phyloP scores from a whole-genome alignment of 2,888 invertebrate species.

The Dryobota labecula region DNA sequence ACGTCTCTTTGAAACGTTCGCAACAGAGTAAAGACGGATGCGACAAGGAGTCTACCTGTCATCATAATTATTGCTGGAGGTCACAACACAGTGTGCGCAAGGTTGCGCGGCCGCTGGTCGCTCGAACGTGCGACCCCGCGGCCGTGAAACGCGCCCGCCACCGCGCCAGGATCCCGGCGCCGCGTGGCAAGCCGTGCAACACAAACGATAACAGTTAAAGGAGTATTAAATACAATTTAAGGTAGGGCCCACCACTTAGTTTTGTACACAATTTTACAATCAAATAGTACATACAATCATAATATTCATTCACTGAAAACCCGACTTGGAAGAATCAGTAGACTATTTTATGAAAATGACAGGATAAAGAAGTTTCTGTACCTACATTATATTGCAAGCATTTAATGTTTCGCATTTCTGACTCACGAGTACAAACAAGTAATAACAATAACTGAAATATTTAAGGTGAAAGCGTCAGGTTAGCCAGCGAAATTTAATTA shows the following conservation, averaged over 20 bases:
- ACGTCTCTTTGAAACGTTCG: slow-evolving; percentile 82
- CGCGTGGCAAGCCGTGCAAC: slow-evolving; percentile 64
- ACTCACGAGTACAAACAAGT: slow-evolving; percentile 61
- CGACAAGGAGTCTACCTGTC: slow-evolving; percentile 72
- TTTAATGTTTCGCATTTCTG: slow-evolving; percentile 70
- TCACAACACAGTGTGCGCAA: slow-evolving; percentile 76
- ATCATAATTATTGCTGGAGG: slow-evolving; percentile 85
- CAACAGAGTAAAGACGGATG: slow-evolving; percentile 80
- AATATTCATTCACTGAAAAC: slow-evolving; percentile 41
- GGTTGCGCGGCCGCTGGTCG: slow-evolving; percentile 57
- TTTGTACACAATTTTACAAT: slow-evolving; percentile 75
- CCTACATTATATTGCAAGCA: slow-evolving; percentile 84
- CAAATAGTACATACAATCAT: slow-evolving; percentile 63
- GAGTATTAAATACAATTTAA: slow-evolving; percentile 72
- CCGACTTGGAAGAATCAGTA: slow-evolving; percentile 46
- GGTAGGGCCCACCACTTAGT: slow-evolving; percentile 72
- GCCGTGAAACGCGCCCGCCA: slow-evolving; percentile 16
- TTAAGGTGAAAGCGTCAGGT: no score
- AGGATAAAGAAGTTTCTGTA: slow-evolving; percentile 81
- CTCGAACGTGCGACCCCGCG: slow-evolving; percentile 37
- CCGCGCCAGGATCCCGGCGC: slow-evolving; percentile 29
- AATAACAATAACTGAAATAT: slow-evolving; percentile 65
- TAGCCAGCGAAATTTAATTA: no score
- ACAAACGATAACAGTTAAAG: slow-evolving; percentile 69
- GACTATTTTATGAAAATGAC: slow-evolving; percentile 80